Conservation (phyloP, 2,888 invertebrate species). For the Patella pellucida region DNA sequence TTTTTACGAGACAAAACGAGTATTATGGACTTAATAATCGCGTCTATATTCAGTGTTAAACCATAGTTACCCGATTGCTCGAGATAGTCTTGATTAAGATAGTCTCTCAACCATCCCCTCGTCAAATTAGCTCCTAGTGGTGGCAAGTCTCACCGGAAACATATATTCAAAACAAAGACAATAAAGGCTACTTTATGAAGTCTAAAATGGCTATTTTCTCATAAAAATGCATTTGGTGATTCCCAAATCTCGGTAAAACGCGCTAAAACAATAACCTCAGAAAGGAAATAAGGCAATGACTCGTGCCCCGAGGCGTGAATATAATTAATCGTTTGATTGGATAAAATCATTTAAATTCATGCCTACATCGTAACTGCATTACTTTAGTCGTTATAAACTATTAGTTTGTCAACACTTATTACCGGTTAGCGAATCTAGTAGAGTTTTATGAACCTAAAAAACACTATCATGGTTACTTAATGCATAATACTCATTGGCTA, state of each 20-base stretch:
- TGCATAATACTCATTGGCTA: background rate
- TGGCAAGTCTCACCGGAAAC: slow-evolving; percentile 14
- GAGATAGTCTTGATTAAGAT: background rate
- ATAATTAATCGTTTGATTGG: slow-evolving; percentile 9
- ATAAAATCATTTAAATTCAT: background rate
- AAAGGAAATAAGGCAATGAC: background rate
- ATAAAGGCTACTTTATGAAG: slow-evolving; percentile 18
- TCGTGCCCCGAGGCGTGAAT: slow-evolving; percentile 5
- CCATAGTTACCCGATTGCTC: background rate
- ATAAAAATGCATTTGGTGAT: slow-evolving; percentile 19
- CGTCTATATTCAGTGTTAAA: background rate
- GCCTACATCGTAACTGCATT: slow-evolving; percentile 5
- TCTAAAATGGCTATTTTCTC: slow-evolving; percentile 20
- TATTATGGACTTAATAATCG: slow-evolving; percentile 3
- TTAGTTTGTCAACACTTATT: background rate
- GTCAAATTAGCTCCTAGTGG: background rate
- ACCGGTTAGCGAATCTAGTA: background rate
- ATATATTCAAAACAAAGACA: slow-evolving; percentile 23
- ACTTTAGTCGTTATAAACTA: background rate
- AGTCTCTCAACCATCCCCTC: background rate
- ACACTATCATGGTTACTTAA: slow-evolving; percentile 9
- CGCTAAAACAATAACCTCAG: slow-evolving; percentile 10
- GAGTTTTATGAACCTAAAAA: background rate
- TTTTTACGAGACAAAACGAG: slow-evolving; percentile 3
- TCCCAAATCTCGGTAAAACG: background rate